phyloP scores from a whole-genome alignment of 2,797 vertebrate species.

The Crypturellus tataupa region DNA sequence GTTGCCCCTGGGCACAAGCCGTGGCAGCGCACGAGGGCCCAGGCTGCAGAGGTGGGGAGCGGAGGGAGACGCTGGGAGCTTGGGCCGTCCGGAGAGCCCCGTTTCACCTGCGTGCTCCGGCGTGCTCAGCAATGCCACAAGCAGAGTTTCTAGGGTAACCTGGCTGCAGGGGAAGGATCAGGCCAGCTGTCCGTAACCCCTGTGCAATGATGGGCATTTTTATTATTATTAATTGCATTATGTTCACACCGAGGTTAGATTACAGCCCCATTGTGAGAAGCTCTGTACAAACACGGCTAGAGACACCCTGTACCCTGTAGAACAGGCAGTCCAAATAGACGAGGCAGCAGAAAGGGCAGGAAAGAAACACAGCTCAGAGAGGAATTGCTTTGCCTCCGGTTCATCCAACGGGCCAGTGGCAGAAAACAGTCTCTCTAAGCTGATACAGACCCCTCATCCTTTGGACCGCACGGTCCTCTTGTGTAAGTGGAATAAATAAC shows the following conservation, averaged over 20 bases:
- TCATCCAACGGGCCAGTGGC: not conserved
- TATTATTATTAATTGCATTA: slow-evolving; percentile 54
- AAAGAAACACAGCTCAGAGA: not conserved
- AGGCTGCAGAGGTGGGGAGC: not conserved
- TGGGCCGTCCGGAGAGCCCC: too few species aligned
- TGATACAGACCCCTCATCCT: slow-evolving; percentile 4
- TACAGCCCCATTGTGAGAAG: slow-evolving; percentile 50
- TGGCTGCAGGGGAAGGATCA: not conserved
- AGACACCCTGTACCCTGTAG: slow-evolving; percentile 47
- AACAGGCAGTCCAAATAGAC: slow-evolving; percentile 35
- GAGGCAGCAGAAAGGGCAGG: slow-evolving; percentile 7
- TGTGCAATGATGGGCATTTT: slow-evolving; percentile 18
- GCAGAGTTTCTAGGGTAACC: not conserved
- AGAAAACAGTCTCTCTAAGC: not conserved
- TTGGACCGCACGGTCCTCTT: not conserved
- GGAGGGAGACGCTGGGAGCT: not conserved
- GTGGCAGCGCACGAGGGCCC: not conserved
- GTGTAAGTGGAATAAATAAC: slow-evolving; percentile 47
- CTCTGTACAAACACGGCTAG: not conserved
- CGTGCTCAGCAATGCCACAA: not conserved
- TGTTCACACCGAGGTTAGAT: slow-evolving; percentile 27
- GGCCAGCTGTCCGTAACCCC: not conserved
- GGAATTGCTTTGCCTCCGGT: not conserved
- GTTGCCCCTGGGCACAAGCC: not conserved
- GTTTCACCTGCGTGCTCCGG: not conserved